These are phyloP conservation scores for Candoia aspera DNA, from an alignment of 2,113 vertebrate genomes.

Conservation along the genomic window DNA sequence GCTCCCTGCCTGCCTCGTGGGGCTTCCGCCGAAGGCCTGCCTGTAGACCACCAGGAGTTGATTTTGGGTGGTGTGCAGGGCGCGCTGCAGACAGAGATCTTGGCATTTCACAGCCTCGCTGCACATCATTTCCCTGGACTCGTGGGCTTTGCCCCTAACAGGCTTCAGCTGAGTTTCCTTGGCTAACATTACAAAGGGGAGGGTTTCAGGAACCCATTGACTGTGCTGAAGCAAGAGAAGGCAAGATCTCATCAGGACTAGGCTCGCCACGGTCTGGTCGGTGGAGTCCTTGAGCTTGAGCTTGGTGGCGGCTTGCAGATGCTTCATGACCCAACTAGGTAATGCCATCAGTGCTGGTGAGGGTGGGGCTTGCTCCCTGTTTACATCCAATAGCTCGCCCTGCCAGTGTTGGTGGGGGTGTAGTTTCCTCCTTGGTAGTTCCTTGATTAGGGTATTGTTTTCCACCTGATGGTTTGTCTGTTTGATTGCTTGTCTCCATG, in stretches of 20 bases:
- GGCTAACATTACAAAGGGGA: constrained; percentile 39
- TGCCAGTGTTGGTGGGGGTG: too few relatives aligned
- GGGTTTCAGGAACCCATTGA: constrained; percentile 29
- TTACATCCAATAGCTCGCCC: too few relatives aligned
- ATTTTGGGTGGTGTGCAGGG: neutral
- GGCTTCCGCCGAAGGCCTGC: constrained; percentile 49
- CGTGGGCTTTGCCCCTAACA: constrained; percentile 37
- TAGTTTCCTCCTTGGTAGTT: too few relatives aligned
- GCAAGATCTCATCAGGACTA: constrained; percentile 63
- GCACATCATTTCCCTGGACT: constrained; percentile 40
- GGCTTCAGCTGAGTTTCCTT: constrained; percentile 53
- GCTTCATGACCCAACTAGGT: neutral
- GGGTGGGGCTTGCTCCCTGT: too few relatives aligned
- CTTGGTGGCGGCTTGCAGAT: neutral
- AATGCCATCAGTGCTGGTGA: too few relatives aligned
- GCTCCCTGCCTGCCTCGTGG: constrained; percentile 49
- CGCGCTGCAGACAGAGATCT: neutral
- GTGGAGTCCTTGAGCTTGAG: too few relatives aligned
- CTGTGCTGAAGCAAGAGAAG: constrained; percentile 59
- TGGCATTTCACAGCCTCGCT: constrained; percentile 28
- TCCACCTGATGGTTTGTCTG: too few relatives aligned
- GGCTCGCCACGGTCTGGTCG: constrained; percentile 41
- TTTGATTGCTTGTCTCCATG: too few relatives aligned
- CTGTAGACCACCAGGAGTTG: neutral
- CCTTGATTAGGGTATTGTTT: too few relatives aligned